phyloP scores from a whole-genome alignment of 2,113 vertebrate species.

The Pelusios castaneus region DNA sequence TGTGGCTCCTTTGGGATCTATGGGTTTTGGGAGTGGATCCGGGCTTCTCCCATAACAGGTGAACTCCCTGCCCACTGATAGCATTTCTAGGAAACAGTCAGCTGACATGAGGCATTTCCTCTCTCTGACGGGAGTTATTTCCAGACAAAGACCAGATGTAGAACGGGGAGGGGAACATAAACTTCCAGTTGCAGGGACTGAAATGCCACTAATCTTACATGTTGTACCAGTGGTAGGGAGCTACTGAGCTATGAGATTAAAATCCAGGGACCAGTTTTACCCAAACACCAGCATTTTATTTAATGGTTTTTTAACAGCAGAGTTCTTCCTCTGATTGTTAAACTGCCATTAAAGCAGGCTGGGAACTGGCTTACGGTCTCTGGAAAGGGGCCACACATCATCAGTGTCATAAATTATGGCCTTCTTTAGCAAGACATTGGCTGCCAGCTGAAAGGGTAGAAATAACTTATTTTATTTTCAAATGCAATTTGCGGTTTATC shows the following conservation, averaged over 20 bases:
- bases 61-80: background rate
- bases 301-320: slow-evolving; percentile 49
- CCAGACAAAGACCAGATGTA: background rate
- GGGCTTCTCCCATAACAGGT: background rate
- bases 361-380: slow-evolving; percentile 30
- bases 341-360: slow-evolving; percentile 37
- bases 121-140: background rate
- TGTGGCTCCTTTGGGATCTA: background rate
- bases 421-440: slow-evolving; percentile 58
- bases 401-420: slow-evolving; percentile 36
- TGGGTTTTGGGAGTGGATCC: background rate
- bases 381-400: slow-evolving; percentile 35
- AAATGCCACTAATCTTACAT: background rate
- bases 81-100: background rate
- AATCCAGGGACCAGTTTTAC: background rate
- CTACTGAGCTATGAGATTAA: background rate
- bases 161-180: background rate
- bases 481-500: slow-evolving; percentile 78
- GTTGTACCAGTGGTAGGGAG: background rate
- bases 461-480: slow-evolving; percentile 77
- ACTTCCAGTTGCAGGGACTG: background rate
- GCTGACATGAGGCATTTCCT: background rate
- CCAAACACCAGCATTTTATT: slow-evolving; percentile 44
- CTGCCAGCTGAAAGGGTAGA: slow-evolving; percentile 71
- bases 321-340: slow-evolving; percentile 28